Evolutionary conservation across 92 coral and sea anemone species (phyloP), one percentile per base, ranked within the genome.

Genomic region (Scolanthus callimorphus): DNA sequence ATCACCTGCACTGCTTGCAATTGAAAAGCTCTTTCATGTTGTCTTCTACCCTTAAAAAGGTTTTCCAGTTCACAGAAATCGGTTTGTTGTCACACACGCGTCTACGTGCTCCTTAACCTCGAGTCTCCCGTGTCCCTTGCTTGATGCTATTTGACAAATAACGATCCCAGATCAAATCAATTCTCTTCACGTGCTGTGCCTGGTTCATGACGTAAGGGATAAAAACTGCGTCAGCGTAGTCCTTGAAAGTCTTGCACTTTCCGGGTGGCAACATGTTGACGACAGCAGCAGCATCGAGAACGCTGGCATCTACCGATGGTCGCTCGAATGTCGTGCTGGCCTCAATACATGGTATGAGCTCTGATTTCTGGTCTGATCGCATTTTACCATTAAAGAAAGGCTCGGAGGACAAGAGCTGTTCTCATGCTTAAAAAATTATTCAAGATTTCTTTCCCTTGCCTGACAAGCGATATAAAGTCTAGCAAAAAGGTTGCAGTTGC

Each of bases 391-490:
- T 17, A 46, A 9, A 46, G 77, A 70, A 10, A 73, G 47, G 19
- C 65, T 49, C 0, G 77, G 76, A 2, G 78, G 84, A 55, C 59
- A 29, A 1, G 57, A 20, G 45, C 61, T 57, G 29, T 78, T 78
- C 60, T 79, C 79, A 20, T 79, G 80, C 27, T 31, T 37, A 45
- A 79, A 71, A 41, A 79, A 71, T 0, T 79, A 77, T 4, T 52
- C 58, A 3, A 71, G 51, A 58, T 79, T 67, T n/a, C 80, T 74
- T 27, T 70, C 60, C 50, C 85, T 54, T 29, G 80, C 60, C 43
- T 71, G 80, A 27, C 80, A 73, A 20, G 79, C 62, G 4, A 72
- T n/a, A n/a, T n/a, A n/a, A n/a, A n/a, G n/a, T n/a, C n/a, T n/a
- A n/a, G n/a, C n/a, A n/a, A n/a, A n/a, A 29, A 79, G 67, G 20